phyloP scores from a whole-genome alignment of 2,888 invertebrate species.

The Gasteruption jaculator region DNA sequence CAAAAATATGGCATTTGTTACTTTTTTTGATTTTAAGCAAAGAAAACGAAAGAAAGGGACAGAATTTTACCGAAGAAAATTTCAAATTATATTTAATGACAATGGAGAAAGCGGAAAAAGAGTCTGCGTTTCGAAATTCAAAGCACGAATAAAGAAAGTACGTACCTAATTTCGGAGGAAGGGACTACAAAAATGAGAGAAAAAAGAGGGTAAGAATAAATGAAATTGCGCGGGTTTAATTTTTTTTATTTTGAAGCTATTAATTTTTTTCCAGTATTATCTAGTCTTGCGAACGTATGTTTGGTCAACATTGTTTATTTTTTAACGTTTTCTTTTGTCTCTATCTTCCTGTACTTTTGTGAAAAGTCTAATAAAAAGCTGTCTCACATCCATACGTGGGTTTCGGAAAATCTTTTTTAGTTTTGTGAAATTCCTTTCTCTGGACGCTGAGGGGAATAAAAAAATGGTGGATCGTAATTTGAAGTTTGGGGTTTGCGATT shows the following conservation, averaged over 20 bases:
- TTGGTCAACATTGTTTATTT: too few species aligned
- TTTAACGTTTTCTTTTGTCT: too few species aligned
- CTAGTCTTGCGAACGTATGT: slow-evolving; percentile 48
- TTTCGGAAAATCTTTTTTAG: too few species aligned
- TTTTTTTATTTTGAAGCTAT: slow-evolving; percentile 40
- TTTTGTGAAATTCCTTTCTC: slow-evolving; percentile 22
- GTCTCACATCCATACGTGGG: too few species aligned
- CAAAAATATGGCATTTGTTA: too few species aligned
- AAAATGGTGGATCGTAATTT: too few species aligned
- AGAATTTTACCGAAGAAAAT: neutral
- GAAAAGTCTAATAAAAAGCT: too few species aligned
- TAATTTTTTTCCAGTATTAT: slow-evolving; percentile 51
- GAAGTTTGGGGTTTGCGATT: too few species aligned
- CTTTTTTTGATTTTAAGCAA: too few species aligned
- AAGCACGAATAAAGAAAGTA: too few species aligned
- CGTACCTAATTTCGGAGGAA: slow-evolving; percentile 21
- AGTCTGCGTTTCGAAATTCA: too few species aligned
- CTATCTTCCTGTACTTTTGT: too few species aligned
- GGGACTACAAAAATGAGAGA: slow-evolving; percentile 20
- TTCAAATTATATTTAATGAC: neutral
- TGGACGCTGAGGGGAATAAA: slow-evolving; percentile 10
- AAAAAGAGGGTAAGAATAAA: slow-evolving; percentile 17
- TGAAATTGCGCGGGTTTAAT: slow-evolving; percentile 19
- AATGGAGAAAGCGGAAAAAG: neutral
- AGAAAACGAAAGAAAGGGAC: neutral